A percentile compares a stretch with the other conserved stretches of the same genome.
phyloP scores from a whole-genome alignment of 2,113 vertebrate species.

The Epinephelus lanceolatus region DNA sequence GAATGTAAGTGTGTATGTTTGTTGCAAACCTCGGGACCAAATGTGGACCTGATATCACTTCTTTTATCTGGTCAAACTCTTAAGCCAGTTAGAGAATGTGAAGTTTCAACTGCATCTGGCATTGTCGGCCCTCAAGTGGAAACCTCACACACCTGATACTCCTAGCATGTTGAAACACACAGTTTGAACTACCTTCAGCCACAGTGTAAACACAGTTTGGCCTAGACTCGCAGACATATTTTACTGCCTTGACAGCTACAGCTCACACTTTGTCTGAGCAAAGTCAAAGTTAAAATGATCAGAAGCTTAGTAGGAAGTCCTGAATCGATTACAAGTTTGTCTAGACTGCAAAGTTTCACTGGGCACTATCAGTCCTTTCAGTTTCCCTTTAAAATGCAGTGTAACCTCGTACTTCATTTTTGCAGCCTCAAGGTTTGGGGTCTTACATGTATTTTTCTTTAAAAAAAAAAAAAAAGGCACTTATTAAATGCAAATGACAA shows the following conservation, averaged over 20 bases:
- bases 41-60: neutral
- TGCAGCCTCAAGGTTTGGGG: neutral
- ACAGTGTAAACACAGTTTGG: neutral
- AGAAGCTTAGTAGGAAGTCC: neutral
- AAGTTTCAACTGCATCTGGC: neutral
- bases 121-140: neutral
- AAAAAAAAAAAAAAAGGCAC: neutral
- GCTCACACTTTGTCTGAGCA: neutral
- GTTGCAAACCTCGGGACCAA: neutral
- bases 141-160: slow-evolving; percentile 5
- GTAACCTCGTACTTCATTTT: no score
- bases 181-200: neutral
- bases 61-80: neutral
- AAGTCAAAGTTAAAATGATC: neutral
- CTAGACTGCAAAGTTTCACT: neutral
- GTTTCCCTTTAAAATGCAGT: no score
- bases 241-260: neutral
- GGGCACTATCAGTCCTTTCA: neutral
- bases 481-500: neutral
- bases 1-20: slow-evolving; percentile 88
- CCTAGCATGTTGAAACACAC: slow-evolving; percentile 5
- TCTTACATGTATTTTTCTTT: neutral
- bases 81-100: neutral
- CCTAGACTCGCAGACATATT: neutral
- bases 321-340: neutral